phyloP scores from a whole-genome alignment of 2,888 invertebrate genomes.

The Galerucella nymphaeae region DNA sequence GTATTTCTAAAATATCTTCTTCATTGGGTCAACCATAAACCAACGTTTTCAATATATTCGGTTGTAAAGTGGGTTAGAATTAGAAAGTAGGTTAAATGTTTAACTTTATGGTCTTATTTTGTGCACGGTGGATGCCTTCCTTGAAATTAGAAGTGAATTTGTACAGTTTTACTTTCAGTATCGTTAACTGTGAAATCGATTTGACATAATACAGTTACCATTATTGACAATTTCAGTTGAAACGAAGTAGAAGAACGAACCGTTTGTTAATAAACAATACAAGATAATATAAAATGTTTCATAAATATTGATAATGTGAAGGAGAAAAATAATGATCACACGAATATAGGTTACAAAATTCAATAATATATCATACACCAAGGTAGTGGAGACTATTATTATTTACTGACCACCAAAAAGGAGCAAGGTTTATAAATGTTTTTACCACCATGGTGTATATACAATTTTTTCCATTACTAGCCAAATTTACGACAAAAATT shows the following conservation, averaged over 20 bases:
- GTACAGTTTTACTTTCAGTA: conserved; percentile 50
- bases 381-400: too few relatives aligned
- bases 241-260: not conserved
- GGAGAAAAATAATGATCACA: not conserved
- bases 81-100: conserved; percentile 40
- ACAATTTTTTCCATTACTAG: too few relatives aligned
- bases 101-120: conserved; percentile 40
- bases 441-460: too few relatives aligned
- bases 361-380: too few relatives aligned
- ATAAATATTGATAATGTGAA: not conserved
- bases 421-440: too few relatives aligned
- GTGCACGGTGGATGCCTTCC: conserved; percentile 37
- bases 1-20: conserved; percentile 53
- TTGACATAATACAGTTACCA: conserved; percentile 28
- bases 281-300: not conserved
- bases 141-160: conserved; percentile 47
- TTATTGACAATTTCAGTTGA: conserved; percentile 1
- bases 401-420: too few relatives aligned
- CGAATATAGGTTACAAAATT: too few relatives aligned
- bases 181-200: conserved; percentile 34
- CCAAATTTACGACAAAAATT: too few relatives aligned
- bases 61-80: conserved; percentile 55
- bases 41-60: conserved; percentile 54
- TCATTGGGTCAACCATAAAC: conserved; percentile 59
- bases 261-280: not conserved